phyloP scores from a whole-genome alignment of 2,888 invertebrate genomes.

The Syrista parreyssii region DNA sequence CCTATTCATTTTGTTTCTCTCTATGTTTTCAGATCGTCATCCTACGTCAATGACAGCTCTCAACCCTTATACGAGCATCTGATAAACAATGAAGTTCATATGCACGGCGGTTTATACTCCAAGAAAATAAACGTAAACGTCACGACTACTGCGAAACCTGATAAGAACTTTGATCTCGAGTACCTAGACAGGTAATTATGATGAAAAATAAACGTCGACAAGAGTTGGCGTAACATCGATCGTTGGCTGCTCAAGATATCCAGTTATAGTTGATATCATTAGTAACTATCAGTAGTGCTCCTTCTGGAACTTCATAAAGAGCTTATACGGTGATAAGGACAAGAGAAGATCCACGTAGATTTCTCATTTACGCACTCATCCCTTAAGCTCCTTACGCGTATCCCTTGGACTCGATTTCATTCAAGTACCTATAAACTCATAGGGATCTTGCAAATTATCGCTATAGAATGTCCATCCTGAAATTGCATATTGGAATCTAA shows the following conservation, averaged over 20 bases:
- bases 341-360: neutral
- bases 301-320: neutral
- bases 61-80: constrained; percentile 59
- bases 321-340: neutral
- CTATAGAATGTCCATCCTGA: neutral
- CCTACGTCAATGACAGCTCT: constrained; percentile 40
- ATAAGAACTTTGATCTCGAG: constrained; percentile 26
- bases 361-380: neutral
- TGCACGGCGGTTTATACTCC: constrained; percentile 56
- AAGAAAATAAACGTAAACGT: constrained; percentile 44
- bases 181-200: constrained; percentile 35
- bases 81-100: constrained; percentile 52
- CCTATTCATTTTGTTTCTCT: neutral
- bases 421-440: neutral
- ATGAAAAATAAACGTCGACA: neutral
- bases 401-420: neutral
- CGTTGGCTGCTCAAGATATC: neutral
- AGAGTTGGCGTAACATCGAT: neutral
- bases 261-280: neutral
- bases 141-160: constrained; percentile 21
- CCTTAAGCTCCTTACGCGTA: neutral
- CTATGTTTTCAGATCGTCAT: neutral
- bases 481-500: neutral
- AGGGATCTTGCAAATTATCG: no score
- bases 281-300: neutral